Evolutionary conservation across 2,888 invertebrate species (phyloP).

Genomic region (Synanthedon vespiformis): DNA sequence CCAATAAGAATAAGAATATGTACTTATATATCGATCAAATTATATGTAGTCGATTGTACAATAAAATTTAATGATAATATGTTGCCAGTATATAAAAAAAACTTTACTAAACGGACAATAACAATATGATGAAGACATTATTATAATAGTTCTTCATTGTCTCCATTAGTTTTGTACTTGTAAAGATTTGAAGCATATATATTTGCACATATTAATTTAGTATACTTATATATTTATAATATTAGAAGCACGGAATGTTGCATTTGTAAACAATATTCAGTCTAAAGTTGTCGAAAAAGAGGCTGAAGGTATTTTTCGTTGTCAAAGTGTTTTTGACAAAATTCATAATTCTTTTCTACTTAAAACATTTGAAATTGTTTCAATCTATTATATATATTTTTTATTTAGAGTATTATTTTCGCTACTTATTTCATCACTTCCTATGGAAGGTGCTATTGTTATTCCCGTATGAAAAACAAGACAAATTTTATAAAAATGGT

Average conservation of each 20-base stretch:
- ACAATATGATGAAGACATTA: neutral
- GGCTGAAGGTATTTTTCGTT: too few relatives aligned
- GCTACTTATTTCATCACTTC: slow-evolving; percentile 21
- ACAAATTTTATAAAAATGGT: slow-evolving; percentile 1
- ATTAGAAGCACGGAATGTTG: neutral
- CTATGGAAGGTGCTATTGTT: slow-evolving; percentile 40
- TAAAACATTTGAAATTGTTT: neutral
- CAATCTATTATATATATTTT: neutral
- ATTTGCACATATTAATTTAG: neutral
- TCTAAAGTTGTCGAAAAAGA: neutral
- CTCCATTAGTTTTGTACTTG: neutral
- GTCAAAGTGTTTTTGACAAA: too few relatives aligned
- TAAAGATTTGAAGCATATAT: neutral
- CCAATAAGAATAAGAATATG: too few relatives aligned
- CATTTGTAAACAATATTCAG: neutral
- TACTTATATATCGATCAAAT: neutral
- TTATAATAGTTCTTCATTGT: neutral
- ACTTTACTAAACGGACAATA: neutral
- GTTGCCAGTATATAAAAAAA: neutral
- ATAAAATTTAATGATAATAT: neutral
- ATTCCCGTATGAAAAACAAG: slow-evolving; percentile 1
- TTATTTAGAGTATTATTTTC: neutral
- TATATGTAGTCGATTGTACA: neutral
- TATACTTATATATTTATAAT: neutral
- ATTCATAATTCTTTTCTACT: neutral